phyloP scores from a whole-genome alignment of 2,888 invertebrate genomes.

The Polyploca ridens region DNA sequence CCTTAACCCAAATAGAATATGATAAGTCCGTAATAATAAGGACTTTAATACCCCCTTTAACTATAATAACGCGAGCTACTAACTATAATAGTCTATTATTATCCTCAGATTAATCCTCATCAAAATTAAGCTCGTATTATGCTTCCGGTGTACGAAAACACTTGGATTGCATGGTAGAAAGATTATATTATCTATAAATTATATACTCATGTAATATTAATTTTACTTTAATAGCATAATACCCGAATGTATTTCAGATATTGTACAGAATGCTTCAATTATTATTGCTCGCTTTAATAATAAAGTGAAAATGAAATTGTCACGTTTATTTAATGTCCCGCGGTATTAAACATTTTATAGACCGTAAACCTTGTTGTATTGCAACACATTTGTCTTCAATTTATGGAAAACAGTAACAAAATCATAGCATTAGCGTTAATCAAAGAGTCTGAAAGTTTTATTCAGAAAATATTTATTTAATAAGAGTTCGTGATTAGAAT shows the following conservation, averaged over 20 bases:
- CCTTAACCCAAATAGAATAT: slow-evolving; percentile 33
- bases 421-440: neutral
- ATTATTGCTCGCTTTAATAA: neutral
- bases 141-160: slow-evolving; percentile 1
- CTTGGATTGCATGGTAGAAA: neutral
- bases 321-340: slow-evolving; percentile 1
- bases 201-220: neutral
- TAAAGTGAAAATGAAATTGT: neutral
- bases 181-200: neutral
- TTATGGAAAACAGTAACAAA: neutral
- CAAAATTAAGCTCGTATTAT: slow-evolving; percentile 6
- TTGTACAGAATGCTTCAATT: neutral
- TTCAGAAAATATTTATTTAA: neutral
- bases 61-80: neutral
- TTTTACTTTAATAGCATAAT: neutral
- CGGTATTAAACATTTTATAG: slow-evolving; percentile 7
- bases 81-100: slow-evolving; percentile 3
- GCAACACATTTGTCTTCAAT: slow-evolving; percentile 2
- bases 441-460: neutral
- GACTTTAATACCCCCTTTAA: neutral
- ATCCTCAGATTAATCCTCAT: neutral
- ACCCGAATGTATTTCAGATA: neutral
- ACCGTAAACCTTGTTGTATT: slow-evolving; percentile 4
- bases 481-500: neutral
- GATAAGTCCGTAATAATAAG: neutral